A percentile compares a stretch with the other conserved stretches of the same genome.
Evolutionary conservation across 1,140 invertebrate species (phyloP).

Genomic region (Drosophila bocqueti): DNA sequence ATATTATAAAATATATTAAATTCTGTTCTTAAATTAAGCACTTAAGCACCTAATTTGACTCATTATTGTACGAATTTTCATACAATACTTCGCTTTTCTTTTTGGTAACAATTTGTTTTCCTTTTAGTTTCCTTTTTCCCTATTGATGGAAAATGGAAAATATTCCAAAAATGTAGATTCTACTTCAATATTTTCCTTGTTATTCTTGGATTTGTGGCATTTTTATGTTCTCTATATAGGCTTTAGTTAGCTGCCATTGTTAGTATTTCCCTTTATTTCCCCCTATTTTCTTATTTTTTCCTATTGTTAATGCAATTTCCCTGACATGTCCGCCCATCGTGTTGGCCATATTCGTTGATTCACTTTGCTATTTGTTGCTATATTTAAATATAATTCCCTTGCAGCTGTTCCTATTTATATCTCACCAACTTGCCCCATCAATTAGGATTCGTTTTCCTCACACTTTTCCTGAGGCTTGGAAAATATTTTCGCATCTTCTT

Average conservation of each 20-base stretch:
- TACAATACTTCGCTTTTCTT: too few species aligned
- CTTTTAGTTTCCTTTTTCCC: too few species aligned
- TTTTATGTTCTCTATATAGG: too few species aligned
- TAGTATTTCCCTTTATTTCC: background rate
- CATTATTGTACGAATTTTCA: too few species aligned
- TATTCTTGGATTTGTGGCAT: too few species aligned
- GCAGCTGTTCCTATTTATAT: background rate
- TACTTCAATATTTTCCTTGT: too few species aligned
- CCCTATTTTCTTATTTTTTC: background rate
- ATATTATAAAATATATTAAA: too few species aligned
- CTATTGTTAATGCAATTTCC: background rate
- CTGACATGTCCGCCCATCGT: background rate
- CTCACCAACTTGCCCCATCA: background rate
- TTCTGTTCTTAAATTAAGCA: too few species aligned
- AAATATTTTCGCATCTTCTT: slow-evolving; percentile 5
- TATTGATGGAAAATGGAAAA: too few species aligned
- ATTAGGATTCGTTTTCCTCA: background rate
- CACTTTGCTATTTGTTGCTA: background rate
- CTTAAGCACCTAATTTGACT: too few species aligned
- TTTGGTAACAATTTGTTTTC: too few species aligned
- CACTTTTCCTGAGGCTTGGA: background rate
- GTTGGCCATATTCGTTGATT: background rate
- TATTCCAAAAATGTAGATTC: too few species aligned
- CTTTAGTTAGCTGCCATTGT: background rate
- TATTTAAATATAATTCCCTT: background rate